A percentile compares a stretch with the other conserved stretches of the same genome.
Evolutionary conservation across 2,888 invertebrate species (phyloP).

Genomic region (Cosmorhoe ocellata): DNA sequence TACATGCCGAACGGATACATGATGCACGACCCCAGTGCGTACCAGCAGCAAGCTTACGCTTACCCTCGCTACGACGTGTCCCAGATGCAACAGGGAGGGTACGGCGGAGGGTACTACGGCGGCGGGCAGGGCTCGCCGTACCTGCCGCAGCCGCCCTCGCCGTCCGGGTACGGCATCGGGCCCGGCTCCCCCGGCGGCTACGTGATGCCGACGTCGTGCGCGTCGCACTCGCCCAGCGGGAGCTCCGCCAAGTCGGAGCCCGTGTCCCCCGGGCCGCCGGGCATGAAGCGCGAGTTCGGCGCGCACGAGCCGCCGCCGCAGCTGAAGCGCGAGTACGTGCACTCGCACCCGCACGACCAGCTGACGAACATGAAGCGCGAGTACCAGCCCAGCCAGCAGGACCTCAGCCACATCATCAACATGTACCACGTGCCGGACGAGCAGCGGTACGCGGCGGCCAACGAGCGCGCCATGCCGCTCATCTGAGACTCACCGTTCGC

Average conservation of each 20-base stretch:
- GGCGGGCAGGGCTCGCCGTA: slow-evolving; percentile 90
- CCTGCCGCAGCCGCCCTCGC: slow-evolving; percentile 86
- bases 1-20: slow-evolving; percentile 99
- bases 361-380: slow-evolving; percentile 86
- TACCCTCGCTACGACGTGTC: slow-evolving; percentile 95
- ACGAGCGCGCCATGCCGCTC: slow-evolving; percentile 85
- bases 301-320: slow-evolving; percentile 77
- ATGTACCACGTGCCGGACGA: slow-evolving; percentile 86
- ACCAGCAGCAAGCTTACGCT: slow-evolving; percentile 90
- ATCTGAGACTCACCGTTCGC: slow-evolving; percentile 86
- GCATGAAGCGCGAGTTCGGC: slow-evolving; percentile 78
- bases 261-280: slow-evolving; percentile 89
- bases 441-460: slow-evolving; percentile 82
- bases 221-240: slow-evolving; percentile 92
- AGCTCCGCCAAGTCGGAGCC: slow-evolving; percentile 95
- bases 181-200: slow-evolving; percentile 85
- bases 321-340: slow-evolving; percentile 80
- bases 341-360: slow-evolving; percentile 74
- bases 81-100: slow-evolving; percentile 90
- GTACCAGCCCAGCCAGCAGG: slow-evolving; percentile 80
- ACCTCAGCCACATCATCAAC: slow-evolving; percentile 85
- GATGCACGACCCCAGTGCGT: slow-evolving; percentile 92
- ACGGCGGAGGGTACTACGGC: slow-evolving; percentile 89
- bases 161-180: slow-evolving; percentile 84
- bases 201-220: slow-evolving; percentile 86